phyloP scores from a whole-genome alignment of 2,113 vertebrate genomes.

The Datnioides undecimradiatus region DNA sequence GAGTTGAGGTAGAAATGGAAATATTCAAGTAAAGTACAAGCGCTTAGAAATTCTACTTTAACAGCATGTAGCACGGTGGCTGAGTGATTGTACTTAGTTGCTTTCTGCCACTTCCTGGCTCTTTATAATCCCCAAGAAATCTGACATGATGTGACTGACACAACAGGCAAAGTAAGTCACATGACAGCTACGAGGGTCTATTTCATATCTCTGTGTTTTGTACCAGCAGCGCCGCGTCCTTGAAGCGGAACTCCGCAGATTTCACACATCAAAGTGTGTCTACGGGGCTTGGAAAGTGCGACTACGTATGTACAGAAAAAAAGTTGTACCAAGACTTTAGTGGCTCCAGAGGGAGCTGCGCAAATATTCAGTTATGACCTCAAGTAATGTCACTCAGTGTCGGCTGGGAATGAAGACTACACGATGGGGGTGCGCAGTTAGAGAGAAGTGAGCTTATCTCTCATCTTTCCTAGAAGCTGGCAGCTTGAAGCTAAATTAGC shows the following conservation, averaged over 20 bases:
- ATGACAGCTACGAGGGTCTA: background rate
- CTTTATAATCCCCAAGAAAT: constrained; percentile 10
- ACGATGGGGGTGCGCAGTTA: too few relatives aligned
- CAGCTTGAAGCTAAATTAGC: background rate
- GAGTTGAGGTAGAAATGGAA: too few relatives aligned
- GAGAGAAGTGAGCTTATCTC: too few relatives aligned
- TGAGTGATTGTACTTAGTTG: too few relatives aligned
- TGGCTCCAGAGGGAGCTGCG: background rate
- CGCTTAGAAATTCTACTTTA: too few relatives aligned
- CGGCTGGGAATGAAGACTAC: too few relatives aligned
- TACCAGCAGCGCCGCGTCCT: background rate
- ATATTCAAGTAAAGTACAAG: too few relatives aligned
- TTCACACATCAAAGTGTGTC: background rate
- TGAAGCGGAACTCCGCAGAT: background rate
- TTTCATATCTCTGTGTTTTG: background rate
- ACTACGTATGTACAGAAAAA: background rate
- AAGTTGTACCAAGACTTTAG: background rate
- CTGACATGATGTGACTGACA: constrained; percentile 5
- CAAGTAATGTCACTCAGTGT: background rate
- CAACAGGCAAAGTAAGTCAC: background rate
- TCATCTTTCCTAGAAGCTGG: background rate
- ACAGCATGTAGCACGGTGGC: too few relatives aligned
- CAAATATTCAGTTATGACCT: background rate
- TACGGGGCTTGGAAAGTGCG: background rate
- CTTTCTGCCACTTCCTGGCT: background rate